Base-by-base conservation (phyloP, 1,140 invertebrate species). In the Penaeus japonicus region DNA sequence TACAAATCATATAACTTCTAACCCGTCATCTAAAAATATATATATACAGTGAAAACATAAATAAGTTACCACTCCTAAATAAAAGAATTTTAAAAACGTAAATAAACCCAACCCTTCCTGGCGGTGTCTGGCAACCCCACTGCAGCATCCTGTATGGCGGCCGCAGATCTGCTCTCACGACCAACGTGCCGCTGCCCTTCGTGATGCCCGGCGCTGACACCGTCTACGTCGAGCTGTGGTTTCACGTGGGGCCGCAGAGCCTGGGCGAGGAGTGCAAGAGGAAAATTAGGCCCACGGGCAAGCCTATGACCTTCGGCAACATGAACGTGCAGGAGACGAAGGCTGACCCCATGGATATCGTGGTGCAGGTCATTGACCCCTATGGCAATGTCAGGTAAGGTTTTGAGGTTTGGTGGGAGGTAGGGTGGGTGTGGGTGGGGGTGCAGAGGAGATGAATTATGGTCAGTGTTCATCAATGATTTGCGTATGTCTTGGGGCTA, bases 131-230 rank as follows among this genome's bases (percentile, higher is more conserved):
- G 17, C 30, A 54, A 22, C 35, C 30, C 47, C 17, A 35, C 22
- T 78, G 1, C 73, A 54, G 77, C 24, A 35, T 65, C 47, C 47
- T 27, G 17, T 22, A 24, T 35, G 35, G 24, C 39, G 39, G 22
- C 12, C 47, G 30, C 80, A 88, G 70, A 81, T 83, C 86, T 27
- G 80, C 30, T 10, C 80, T 88, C n/a, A 59, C 80, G 30, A 83
- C 47, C 86, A 88, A 88, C 70, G 30, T 88, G 65, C 86, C 86
- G 0, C 39, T 88, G 47, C 86, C 86, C 24, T 88, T 77, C 70
- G 86, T 81, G 59, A 59, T 59, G 39, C 86, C 86, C 7, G 86
- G 86, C n/a, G 85, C 80, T 12, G 80, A 84, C 30, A 20, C 86
- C 1, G 80, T 88, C 59, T 78, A 55, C 70, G 47, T 83, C 2